phyloP scores from a whole-genome alignment of 2,113 vertebrate species.

The rabbit (Oryctolagus cuniculus) region mOryCun1.1 NC_091441.1:54093001-54093500 shows the following conservation, averaged over 20 bases:
- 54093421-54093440: neutral
- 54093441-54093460: neutral
- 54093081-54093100: neutral
- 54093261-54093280: neutral
- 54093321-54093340: neutral
- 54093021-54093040: neutral
- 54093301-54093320: neutral
- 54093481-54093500: neutral
- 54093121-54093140: neutral
- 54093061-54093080: neutral
- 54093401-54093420: neutral
- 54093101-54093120: slow-evolving; percentile 15
- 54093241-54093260: neutral
- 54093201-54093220: neutral
- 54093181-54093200: neutral
- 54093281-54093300: neutral
- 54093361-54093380: neutral
- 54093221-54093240: neutral
- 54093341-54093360: neutral
- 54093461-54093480: neutral
- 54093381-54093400: neutral
- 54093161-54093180: neutral
- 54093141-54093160: neutral
- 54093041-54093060: neutral
- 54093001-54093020: neutral